Conservation (phyloP, 2,888 invertebrate genomes). For the Nomada goodeniana region DNA sequence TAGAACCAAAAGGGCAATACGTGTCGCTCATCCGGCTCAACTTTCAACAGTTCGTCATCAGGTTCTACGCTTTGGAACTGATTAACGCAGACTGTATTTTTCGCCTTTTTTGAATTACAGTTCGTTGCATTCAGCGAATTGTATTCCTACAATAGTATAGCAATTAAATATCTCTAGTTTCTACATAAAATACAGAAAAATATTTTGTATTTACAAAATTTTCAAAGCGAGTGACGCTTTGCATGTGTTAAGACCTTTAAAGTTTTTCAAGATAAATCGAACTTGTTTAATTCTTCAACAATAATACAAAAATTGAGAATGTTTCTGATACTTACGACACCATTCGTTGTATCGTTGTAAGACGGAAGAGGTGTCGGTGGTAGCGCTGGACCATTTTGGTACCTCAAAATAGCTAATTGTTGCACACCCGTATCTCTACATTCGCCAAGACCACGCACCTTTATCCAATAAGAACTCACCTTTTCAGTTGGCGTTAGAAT, state of each 20-base stretch:
- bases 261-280: no score
- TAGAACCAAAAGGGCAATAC: slow-evolving; percentile 40
- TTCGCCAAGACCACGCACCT: slow-evolving; percentile 67
- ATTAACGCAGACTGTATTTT: slow-evolving; percentile 86
- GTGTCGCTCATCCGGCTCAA: slow-evolving; percentile 13
- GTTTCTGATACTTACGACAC: slow-evolving; percentile 44
- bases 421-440: slow-evolving; percentile 42
- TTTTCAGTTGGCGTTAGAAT: slow-evolving; percentile 85
- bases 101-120: slow-evolving; percentile 73
- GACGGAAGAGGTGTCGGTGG: neutral
- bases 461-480: slow-evolving; percentile 74
- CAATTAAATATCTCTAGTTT: neutral
- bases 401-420: slow-evolving; percentile 69
- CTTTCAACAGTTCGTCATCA: slow-evolving; percentile 54
- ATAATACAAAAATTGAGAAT: no score
- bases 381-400: slow-evolving; percentile 8
- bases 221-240: neutral
- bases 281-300: no score
- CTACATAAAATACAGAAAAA: neutral
- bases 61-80: slow-evolving; percentile 89
- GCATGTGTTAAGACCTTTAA: neutral
- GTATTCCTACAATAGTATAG: slow-evolving; percentile 86
- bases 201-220: no score
- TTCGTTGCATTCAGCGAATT: slow-evolving; percentile 91
- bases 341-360: neutral